phyloP scores from a whole-genome alignment of 2,113 vertebrate species.

The Dasyprocta punctata region DNA sequence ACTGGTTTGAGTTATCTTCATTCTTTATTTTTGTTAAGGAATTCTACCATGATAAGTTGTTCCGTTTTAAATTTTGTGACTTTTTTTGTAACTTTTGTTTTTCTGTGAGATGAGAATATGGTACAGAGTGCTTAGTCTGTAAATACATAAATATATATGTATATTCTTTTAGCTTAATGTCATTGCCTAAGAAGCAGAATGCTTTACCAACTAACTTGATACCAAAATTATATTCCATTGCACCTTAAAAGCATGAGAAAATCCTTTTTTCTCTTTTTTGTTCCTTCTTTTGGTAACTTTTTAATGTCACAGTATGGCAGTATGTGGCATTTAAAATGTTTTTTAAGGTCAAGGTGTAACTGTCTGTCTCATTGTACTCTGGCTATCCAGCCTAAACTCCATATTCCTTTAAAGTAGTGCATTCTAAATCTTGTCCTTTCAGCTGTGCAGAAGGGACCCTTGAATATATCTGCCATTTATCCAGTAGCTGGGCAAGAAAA shows the following conservation, averaged over 20 bases:
- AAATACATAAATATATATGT: not conserved
- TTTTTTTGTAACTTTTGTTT: not conserved
- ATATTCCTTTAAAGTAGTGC: constrained; percentile 5
- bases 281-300: not conserved
- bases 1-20: not conserved
- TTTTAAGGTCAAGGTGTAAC: not conserved
- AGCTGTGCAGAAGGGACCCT: not conserved
- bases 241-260: not conserved
- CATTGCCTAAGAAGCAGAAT: not conserved
- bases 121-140: not conserved
- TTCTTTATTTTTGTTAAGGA: not conserved
- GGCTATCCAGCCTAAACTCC: not conserved
- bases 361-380: not conserved
- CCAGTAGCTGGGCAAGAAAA: not conserved
- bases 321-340: not conserved
- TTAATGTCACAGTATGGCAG: not conserved
- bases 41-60: not conserved
- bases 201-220: not conserved
- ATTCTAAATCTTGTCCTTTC: not conserved
- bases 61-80: rapidly evolving
- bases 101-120: not conserved
- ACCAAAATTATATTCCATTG: not conserved
- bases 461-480: not conserved
- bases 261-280: not conserved
- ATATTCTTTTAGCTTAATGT: not conserved